Evolutionary conservation across 2,113 vertebrate species (phyloP), one percentile per base, ranked within the genome.

Genomic region (Hyperopisus bebe): DNA sequence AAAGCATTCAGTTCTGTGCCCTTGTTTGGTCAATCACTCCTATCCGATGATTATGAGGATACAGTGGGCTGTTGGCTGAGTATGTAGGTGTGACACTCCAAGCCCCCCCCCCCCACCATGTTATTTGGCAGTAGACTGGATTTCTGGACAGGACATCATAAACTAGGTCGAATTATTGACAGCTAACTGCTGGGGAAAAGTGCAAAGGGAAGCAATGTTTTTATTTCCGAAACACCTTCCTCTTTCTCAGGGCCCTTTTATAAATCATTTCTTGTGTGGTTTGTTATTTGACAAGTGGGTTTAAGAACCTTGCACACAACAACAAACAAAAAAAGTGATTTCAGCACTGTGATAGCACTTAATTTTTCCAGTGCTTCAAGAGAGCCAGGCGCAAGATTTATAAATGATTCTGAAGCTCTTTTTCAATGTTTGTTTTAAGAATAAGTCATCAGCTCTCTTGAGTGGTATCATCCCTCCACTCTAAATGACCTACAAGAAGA

Each of bases 361-460:
- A 19, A 84, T 84, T 42, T 44, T 46, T 46, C 39, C 39, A 44
- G 82, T 42, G 31, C 74, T 80, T 84, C 82, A 46, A 21, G 8
- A 24, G 82, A 84, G 82, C 82, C 24, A 11, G 82, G 44, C 82
- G 1, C 21, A n/a, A 46, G 82, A 17, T 44, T 47, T 84, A 24
- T 11, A 84, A 46, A 44, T 46, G 82, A n/a, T n/a, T 84, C 39
- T 47, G 17, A 24, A 84, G 42, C 82, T 84, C 82, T 84, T 47
- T 70, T 47, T 84, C 82, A 46, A n/a, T 44, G 82, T 84, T 47
- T 47, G 80, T 83, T 83, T 47, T 83, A 83, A 83, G 46, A 44
- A 47, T 44, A 44, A 48, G 44, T 84, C 80, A 35, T 15, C 66
- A 35, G 11, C 66, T 74, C 13, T 80, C 82, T 83, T 1, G 3